Base-by-base conservation (phyloP, 37 sponge, comb jelly and placozoan species). In the Agelas oroides region DNA sequence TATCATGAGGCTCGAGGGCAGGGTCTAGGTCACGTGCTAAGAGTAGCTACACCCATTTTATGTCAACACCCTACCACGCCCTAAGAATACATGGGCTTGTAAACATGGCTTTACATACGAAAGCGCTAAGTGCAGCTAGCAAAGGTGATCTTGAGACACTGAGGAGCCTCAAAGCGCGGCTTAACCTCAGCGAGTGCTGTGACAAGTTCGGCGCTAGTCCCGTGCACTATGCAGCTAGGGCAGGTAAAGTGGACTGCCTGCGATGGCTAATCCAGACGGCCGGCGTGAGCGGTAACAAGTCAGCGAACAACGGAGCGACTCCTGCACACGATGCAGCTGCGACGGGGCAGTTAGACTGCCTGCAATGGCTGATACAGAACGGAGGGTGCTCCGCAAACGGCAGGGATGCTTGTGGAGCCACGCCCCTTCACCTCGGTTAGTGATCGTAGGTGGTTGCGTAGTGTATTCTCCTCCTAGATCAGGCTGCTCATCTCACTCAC, bases 241-340 rank as follows among this genome's bases (percentile, higher is more conserved):
- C 80, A 24, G 92, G 92, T 1, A 83, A 84, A 56, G 19, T 78
- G 1, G 89, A 87, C 30, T 83, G 84, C 46, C 23, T 92, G 39
- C 34, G 58, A 61, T 92, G 92, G 92, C 40, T 92, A 11, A 76
- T 92, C 23, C 74, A 78, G 39, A 20, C 53, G 8, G 70, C 76
- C 5, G 85, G 85, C 0, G 25, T 87, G 39, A 84, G 70, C 46
- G 82, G 74, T 0, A 92, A 62, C 39, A 84, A 62, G 63, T 38
- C 75, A 8, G 85, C 88, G 0, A 64, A 78, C 46, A 92, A 87
- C 60, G 92, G 92, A 33, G 92, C 88, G 0, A 92, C 88, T 60
- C 88, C 92, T 17, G 88, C 70, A 18, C 92, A 92, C 54, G 92
- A 92, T 55, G 92, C 92, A 35, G 88, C 92, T 36, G 92, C 92